A percentile compares a stretch with the other conserved stretches of the same genome.
Conservation (phyloP, 2,113 vertebrate species). For the Ptyas mucosa region DNA sequence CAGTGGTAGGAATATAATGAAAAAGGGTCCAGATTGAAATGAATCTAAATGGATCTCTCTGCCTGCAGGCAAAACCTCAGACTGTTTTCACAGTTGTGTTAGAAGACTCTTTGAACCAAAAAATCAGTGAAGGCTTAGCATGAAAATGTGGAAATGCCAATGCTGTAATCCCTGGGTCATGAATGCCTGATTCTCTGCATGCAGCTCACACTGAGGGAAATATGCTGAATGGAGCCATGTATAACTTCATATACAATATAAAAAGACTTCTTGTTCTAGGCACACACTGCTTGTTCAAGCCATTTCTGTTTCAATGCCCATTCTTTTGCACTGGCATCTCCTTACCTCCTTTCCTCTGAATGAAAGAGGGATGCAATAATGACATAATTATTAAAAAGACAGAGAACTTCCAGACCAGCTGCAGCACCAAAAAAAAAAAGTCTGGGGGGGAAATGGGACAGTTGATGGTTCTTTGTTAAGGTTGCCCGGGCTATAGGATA, state of each 20-base stretch:
- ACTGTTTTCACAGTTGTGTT: conserved; percentile 56
- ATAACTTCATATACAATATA: conserved; percentile 70
- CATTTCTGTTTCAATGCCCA: conserved; percentile 67
- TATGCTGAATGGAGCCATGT: conserved; percentile 68
- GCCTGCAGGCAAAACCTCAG: conserved; percentile 33
- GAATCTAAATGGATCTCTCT: conserved; percentile 48
- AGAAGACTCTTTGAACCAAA: conserved; percentile 50
- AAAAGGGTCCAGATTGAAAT: conserved; percentile 40
- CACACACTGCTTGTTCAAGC: conserved; percentile 67
- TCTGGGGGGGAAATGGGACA: conserved; percentile 63
- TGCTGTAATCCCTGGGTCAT: conserved; percentile 60
- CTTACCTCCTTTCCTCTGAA: conserved; percentile 60
- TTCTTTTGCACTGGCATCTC: conserved; percentile 69
- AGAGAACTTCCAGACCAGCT: conserved; percentile 57
- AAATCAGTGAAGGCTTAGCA: conserved; percentile 56
- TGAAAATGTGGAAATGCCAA: conserved; percentile 57
- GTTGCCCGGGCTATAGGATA: conserved; percentile 71
- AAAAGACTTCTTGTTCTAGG: conserved; percentile 66
- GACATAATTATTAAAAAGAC: conserved; percentile 64
- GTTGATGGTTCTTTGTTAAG: conserved; percentile 66
- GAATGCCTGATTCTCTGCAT: conserved; percentile 68
- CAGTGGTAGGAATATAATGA: not conserved
- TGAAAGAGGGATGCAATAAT: conserved; percentile 67
- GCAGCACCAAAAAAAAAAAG: conserved; percentile 59
- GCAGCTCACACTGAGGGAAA: conserved; percentile 63